Evolutionary conservation across 2,113 vertebrate species (phyloP).

Genomic region (Bungarus multicinctus): DNA sequence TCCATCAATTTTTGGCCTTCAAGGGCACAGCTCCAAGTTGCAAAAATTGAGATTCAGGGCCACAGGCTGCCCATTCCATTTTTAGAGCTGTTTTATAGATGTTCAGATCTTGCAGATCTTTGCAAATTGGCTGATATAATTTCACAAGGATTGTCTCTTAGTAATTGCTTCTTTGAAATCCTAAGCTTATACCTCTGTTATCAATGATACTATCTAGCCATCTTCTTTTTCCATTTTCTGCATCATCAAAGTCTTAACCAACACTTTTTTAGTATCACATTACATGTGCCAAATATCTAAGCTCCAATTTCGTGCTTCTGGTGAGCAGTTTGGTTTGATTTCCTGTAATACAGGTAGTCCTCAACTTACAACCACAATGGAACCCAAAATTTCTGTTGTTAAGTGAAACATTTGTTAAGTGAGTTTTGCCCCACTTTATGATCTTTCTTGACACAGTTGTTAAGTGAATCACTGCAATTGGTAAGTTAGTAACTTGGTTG

Average conservation of each 20-base stretch:
- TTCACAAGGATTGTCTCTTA: not conserved
- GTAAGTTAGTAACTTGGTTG: too few relatives aligned
- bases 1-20: not conserved
- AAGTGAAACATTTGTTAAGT: too few relatives aligned
- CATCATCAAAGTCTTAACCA: not conserved
- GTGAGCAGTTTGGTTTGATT: not conserved
- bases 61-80: not conserved
- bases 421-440: too few relatives aligned
- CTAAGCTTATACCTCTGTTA: not conserved
- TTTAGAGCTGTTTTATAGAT: not conserved
- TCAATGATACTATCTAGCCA: not conserved
- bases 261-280: not conserved
- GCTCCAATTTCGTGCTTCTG: not conserved
- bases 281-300: not conserved
- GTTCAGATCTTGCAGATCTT: not conserved
- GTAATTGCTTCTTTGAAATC: not conserved
- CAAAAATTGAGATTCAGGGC: not conserved
- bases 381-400: too few relatives aligned
- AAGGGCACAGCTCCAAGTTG: not conserved
- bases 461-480: too few relatives aligned
- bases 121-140: not conserved
- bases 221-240: not conserved
- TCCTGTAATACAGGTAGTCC: not conserved
- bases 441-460: too few relatives aligned
- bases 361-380: not conserved